A percentile compares a stretch with the other conserved stretches of the same genome.
Evolutionary conservation across 2,113 vertebrate species (phyloP).

Genomic region (Spea multiplicata): DNA sequence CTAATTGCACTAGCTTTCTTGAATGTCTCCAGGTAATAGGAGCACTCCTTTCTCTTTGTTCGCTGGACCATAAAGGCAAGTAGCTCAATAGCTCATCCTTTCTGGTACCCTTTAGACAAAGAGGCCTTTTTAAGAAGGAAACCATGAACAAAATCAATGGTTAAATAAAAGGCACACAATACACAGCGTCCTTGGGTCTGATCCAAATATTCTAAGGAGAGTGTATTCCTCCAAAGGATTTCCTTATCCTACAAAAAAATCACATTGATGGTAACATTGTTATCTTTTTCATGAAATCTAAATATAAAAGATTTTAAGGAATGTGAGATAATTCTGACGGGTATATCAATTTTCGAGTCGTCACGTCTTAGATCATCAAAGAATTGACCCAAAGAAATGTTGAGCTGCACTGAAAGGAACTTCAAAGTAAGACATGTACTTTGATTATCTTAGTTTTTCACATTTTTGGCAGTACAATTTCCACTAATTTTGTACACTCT

Average conservation of each 20-base stretch:
- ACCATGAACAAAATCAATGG: slow-evolving; percentile 53
- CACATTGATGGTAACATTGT: slow-evolving; percentile 14
- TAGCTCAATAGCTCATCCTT: slow-evolving; percentile 63
- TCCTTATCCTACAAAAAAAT: slow-evolving; percentile 46
- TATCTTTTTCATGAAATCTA: slow-evolving; percentile 21
- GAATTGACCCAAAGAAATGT: not conserved
- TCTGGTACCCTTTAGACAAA: slow-evolving; percentile 66
- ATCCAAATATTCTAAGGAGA: slow-evolving; percentile 52
- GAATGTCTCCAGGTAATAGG: slow-evolving; percentile 73
- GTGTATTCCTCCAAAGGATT: slow-evolving; percentile 69
- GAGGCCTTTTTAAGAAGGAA: slow-evolving; percentile 60
- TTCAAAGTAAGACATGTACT: not conserved
- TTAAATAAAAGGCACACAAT: slow-evolving; percentile 58
- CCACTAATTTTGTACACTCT: not conserved
- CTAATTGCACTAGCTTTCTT: slow-evolving; percentile 69
- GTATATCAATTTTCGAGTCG: not conserved
- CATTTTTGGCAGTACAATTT: slow-evolving; percentile 7
- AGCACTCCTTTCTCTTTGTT: slow-evolving; percentile 60
- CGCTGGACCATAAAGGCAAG: slow-evolving; percentile 57
- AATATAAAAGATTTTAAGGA: slow-evolving; percentile 43
- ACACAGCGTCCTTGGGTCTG: slow-evolving; percentile 41
- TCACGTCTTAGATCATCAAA: slow-evolving; percentile 7
- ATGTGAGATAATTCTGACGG: slow-evolving; percentile 36
- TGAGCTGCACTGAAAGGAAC: not conserved
- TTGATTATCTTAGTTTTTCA: not conserved